Evolutionary conservation across 2,113 vertebrate genomes (phyloP).

Genomic region (Petrocephalus zakoni): DNA sequence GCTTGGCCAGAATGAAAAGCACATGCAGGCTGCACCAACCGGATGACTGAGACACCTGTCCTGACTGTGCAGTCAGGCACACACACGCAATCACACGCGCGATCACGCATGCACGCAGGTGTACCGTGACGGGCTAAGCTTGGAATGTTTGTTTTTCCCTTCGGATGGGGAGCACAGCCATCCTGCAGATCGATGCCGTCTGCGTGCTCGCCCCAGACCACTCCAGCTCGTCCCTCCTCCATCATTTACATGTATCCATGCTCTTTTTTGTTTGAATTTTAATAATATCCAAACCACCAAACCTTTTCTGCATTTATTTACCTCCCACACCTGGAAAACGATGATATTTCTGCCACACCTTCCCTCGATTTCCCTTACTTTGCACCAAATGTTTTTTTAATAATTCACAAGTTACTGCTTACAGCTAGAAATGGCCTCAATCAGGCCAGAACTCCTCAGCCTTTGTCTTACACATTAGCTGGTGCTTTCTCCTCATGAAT

Average conservation of each 20-base stretch:
- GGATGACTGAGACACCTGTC: background rate
- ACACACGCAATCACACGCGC: background rate
- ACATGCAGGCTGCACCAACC: background rate
- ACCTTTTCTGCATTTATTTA: background rate
- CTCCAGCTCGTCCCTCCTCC: constrained; percentile 31
- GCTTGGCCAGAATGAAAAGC: background rate
- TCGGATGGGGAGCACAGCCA: constrained; percentile 66
- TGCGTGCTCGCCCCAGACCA: constrained; percentile 39
- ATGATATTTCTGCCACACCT: background rate
- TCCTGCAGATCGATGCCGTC: constrained; percentile 66
- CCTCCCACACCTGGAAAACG: no score
- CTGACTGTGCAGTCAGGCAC: constrained; percentile 16
- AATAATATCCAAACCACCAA: background rate
- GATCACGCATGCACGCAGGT: constrained; percentile 18
- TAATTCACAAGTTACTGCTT: background rate
- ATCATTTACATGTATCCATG: constrained; percentile 57
- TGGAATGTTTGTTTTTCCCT: constrained; percentile 52
- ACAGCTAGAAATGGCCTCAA: background rate
- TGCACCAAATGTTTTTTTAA: constrained; percentile 3
- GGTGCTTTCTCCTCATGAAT: constrained; percentile 12
- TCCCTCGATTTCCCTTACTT: background rate
- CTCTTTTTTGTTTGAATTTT: constrained; percentile 33
- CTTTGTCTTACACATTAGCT: background rate
- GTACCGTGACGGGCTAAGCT: constrained; percentile 9
- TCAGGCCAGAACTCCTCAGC: background rate